Evolutionary conservation across 2,113 vertebrate genomes (phyloP).

Genomic region (Siniperca knerii): DNA sequence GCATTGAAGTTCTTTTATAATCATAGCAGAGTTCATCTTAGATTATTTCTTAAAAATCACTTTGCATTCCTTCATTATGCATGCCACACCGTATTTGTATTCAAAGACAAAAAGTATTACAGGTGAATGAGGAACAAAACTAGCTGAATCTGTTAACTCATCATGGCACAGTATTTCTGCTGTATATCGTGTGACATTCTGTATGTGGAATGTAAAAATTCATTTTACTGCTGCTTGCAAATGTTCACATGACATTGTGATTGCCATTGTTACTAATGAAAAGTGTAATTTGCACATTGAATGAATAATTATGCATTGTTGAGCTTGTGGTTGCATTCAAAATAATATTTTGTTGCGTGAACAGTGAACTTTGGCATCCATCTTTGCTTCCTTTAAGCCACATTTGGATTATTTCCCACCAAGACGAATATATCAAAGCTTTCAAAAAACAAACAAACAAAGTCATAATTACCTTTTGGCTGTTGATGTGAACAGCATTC

Average conservation of each 20-base stretch:
- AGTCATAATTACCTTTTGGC: background rate
- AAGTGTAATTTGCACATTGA: slow-evolving; percentile 23
- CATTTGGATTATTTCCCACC: background rate
- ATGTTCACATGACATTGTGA: background rate
- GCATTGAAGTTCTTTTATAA: slow-evolving; percentile 8
- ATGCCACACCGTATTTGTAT: background rate
- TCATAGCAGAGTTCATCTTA: background rate
- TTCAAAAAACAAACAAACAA: slow-evolving; percentile 8
- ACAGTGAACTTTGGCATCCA: background rate
- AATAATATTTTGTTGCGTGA: background rate
- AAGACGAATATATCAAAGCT: background rate
- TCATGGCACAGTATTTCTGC: background rate
- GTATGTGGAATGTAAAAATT: background rate
- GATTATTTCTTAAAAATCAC: background rate
- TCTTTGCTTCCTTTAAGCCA: background rate
- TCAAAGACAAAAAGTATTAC: background rate
- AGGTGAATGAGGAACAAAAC: background rate
- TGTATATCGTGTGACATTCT: background rate
- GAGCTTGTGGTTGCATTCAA: background rate
- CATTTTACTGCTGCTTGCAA: background rate
- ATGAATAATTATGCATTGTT: slow-evolving; percentile 14
- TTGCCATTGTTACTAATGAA: slow-evolving; percentile 33
- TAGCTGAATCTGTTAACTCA: background rate
- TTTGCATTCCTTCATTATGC: background rate
- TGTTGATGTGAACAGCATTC: background rate